Evolutionary conservation across 2,797 vertebrate genomes (phyloP).

Genomic region (Rhadinocentrus ornatus): DNA sequence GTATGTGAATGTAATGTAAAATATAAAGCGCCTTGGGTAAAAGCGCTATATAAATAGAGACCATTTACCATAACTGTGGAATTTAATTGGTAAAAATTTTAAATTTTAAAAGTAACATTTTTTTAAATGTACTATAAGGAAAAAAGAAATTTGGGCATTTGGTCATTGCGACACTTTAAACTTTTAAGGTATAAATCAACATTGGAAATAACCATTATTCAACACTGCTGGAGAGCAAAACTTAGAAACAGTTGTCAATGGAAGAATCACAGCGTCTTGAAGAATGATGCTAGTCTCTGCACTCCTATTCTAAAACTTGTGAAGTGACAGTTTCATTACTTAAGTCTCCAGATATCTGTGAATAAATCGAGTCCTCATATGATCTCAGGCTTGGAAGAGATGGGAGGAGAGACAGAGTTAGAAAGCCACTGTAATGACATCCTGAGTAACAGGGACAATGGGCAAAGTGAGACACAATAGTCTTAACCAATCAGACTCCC

Average conservation of each 20-base stretch:
- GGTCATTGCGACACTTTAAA: not conserved
- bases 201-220: not conserved
- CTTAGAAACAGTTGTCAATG: conserved; percentile 15
- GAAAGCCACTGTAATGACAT: conserved; percentile 71
- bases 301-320: conserved; percentile 21
- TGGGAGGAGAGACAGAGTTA: conserved; percentile 32
- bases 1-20: too few relatives aligned
- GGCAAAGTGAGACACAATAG: conserved; percentile 83
- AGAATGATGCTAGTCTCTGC: conserved; percentile 16
- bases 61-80: too few relatives aligned
- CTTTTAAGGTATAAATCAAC: not conserved
- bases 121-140: not conserved
- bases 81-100: not conserved
- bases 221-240: not conserved
- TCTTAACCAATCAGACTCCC: conserved; percentile 85
- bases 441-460: conserved; percentile 75
- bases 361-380: conserved; percentile 63
- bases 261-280: conserved; percentile 7
- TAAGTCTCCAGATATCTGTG: conserved; percentile 40
- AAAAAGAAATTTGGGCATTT: not conserved
- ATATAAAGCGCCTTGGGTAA: too few relatives aligned
- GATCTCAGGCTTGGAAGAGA: conserved; percentile 52
- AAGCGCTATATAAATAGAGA: too few relatives aligned
- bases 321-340: conserved; percentile 41
- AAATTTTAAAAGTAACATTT: too few relatives aligned